Evolutionary conservation across 2,113 vertebrate genomes (phyloP).

Genomic region (Oncorhynchus tshawytscha): DNA sequence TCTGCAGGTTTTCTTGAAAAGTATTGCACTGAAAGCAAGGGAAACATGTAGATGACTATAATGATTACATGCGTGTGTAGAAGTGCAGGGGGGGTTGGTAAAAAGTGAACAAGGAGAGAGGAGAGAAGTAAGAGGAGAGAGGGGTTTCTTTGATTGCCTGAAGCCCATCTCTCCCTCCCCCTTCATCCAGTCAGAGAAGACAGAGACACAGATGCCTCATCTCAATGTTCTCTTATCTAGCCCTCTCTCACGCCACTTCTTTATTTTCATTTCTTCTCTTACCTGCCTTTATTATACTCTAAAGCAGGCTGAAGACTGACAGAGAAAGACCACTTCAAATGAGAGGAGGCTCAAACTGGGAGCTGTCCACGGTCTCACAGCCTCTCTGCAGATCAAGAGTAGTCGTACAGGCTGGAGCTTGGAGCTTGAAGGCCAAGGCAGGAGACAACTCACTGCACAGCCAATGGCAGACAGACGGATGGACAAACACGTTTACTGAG

Average conservation of each 20-base stretch:
- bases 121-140: neutral
- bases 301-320: slow-evolving; percentile 29
- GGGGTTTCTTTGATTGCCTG: neutral
- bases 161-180: slow-evolving; percentile 1
- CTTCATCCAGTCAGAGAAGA: neutral
- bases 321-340: slow-evolving; percentile 51
- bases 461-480: too few relatives aligned
- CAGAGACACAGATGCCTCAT: neutral
- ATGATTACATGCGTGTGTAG: neutral
- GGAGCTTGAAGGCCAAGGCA: too few relatives aligned
- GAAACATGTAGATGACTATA: neutral
- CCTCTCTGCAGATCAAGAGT: slow-evolving; percentile 57
- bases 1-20: neutral
- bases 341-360: slow-evolving; percentile 13
- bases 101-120: slow-evolving; percentile 5
- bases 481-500: neutral
- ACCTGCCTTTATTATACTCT: neutral
- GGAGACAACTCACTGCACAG: too few relatives aligned
- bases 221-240: slow-evolving; percentile 12
- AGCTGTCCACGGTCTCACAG: slow-evolving; percentile 42
- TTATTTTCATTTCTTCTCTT: neutral
- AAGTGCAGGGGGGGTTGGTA: neutral
- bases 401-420: slow-evolving; percentile 30
- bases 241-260: neutral
- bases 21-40: neutral